Base-by-base conservation (phyloP, 2,797 vertebrate genomes). In the Melanotaenia nigrans region DNA sequence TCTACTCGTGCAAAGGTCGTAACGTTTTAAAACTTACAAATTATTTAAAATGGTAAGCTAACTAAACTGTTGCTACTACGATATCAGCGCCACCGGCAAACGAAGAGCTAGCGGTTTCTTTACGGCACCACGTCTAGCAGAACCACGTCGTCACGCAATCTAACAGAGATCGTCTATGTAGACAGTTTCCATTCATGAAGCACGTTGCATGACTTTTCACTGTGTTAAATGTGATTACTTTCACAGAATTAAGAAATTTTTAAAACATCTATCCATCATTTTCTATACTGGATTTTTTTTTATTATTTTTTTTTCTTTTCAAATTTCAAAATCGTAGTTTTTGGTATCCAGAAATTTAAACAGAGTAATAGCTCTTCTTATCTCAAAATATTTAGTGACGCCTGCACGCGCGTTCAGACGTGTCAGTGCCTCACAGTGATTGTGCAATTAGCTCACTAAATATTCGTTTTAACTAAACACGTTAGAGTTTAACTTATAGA, bases 101-200 rank as follows among this genome's bases (percentile, higher is more conserved):
- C 32, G 63, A 56, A 13, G 64, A 73, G 82, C 73, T 71, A 77
- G 75, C 80, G 87, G 78, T 45, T 25, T 13, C 60, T 28, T 42
- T 33, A 53, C 80, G 85, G 12, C 28, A 14, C n/a, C 60, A 90
- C 87, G 87, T 87, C 81, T 63, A 55, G 73, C 25, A 58, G 67
- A 58, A 68, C 40, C 49, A 90, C 86, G 85, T 70, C 60, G 2
- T 9, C 60, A 42, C 77, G 64, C 63, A 57, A 1, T 9, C 11
- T 0, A 5, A 2, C 81, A 49, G 69, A 88, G 89, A 86, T 91
- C 81, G 85, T 88, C 53, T 75, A 79, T 78, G 0, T 1, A 10
- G 4, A 40, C 14, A 4, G 24, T 3, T 28, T 38, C 2, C 32
- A 1, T 11, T 35, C 24, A 1, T 36, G 10, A 3, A 42, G 40